phyloP scores from a whole-genome alignment of 1,140 invertebrate genomes.

The Drosophila ercepeae region DNA sequence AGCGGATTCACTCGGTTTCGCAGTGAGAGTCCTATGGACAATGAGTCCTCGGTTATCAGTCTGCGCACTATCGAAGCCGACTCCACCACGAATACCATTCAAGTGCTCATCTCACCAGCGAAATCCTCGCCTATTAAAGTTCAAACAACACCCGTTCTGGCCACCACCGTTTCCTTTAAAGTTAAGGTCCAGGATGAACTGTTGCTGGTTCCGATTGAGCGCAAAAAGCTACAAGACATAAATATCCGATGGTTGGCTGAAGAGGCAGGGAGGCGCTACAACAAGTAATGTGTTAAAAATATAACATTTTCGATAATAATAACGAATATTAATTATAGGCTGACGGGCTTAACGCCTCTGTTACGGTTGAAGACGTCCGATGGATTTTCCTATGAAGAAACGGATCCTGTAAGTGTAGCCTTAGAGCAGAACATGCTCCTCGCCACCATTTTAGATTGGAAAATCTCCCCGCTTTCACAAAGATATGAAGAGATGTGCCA shows the following conservation, averaged over 20 bases:
- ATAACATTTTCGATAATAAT: not conserved
- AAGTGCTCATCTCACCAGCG: constrained; percentile 66
- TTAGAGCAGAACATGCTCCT: constrained; percentile 85
- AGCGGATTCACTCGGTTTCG: constrained; percentile 79
- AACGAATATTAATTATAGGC: constrained; percentile 77
- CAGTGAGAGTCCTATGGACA: constrained; percentile 84
- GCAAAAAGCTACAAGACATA: constrained; percentile 85
- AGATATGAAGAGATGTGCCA: constrained; percentile 87
- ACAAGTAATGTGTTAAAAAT: constrained; percentile 85
- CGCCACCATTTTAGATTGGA: constrained; percentile 87
- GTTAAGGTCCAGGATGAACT: constrained; percentile 87
- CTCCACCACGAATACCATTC: constrained; percentile 74
- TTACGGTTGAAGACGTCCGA: constrained; percentile 88
- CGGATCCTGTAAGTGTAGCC: constrained; percentile 86
- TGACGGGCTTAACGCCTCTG: constrained; percentile 87
- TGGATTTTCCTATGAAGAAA: constrained; percentile 87
- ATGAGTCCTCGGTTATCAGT: constrained; percentile 58
- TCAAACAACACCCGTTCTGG: constrained; percentile 51
- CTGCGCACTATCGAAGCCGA: constrained; percentile 76
- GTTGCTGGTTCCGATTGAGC: constrained; percentile 87
- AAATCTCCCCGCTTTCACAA: constrained; percentile 86
- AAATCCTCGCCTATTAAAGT: constrained; percentile 70
- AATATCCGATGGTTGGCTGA: constrained; percentile 89
- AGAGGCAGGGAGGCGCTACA: constrained; percentile 88
- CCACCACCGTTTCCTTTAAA: constrained; percentile 85